These are phyloP conservation scores for Formica aserva DNA, from an alignment of 2,888 invertebrate species.

Conservation along the genomic window DNA sequence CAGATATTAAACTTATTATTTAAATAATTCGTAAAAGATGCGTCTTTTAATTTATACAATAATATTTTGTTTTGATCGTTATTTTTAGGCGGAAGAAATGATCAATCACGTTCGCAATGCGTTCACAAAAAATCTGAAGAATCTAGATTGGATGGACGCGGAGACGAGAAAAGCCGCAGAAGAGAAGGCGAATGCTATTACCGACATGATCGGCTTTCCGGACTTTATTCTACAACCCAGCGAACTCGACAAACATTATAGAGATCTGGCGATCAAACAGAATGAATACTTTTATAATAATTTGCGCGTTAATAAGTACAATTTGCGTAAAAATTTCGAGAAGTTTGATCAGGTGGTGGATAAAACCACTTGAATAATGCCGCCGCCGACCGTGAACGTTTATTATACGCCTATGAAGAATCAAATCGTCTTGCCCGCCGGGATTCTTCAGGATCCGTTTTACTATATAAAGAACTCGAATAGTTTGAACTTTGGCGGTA, in stretches of 20 bases:
- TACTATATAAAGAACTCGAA: slow-evolving; percentile 95
- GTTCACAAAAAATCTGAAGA: slow-evolving; percentile 94
- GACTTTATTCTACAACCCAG: slow-evolving; percentile 94
- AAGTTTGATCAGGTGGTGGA: slow-evolving; percentile 95
- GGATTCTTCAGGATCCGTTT: slow-evolving; percentile 97
- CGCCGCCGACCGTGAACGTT: slow-evolving; percentile 97
- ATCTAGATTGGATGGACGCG: slow-evolving; percentile 97
- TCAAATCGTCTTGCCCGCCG: slow-evolving; percentile 98
- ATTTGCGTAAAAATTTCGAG: slow-evolving; percentile 92
- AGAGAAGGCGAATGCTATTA: slow-evolving; percentile 96
- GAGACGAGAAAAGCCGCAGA: slow-evolving; percentile 94
- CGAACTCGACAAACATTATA: slow-evolving; percentile 94
- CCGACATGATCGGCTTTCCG: slow-evolving; percentile 99
- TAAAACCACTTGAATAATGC: slow-evolving; percentile 96
- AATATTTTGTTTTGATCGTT: background rate
- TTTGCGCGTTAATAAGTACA: slow-evolving; percentile 92
- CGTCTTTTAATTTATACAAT: background rate
- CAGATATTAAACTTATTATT: background rate
- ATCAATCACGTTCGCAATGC: slow-evolving; percentile 95
- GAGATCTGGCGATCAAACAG: slow-evolving; percentile 89
- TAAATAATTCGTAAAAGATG: background rate
- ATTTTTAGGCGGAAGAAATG: slow-evolving; percentile 94
- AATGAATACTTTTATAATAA: slow-evolving; percentile 96
- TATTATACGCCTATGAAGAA: slow-evolving; percentile 98
- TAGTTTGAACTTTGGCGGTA: slow-evolving; percentile 98